These are phyloP conservation scores for Eilema sororculum DNA, from an alignment of 2,888 invertebrate genomes.

Conservation along the genomic window DNA sequence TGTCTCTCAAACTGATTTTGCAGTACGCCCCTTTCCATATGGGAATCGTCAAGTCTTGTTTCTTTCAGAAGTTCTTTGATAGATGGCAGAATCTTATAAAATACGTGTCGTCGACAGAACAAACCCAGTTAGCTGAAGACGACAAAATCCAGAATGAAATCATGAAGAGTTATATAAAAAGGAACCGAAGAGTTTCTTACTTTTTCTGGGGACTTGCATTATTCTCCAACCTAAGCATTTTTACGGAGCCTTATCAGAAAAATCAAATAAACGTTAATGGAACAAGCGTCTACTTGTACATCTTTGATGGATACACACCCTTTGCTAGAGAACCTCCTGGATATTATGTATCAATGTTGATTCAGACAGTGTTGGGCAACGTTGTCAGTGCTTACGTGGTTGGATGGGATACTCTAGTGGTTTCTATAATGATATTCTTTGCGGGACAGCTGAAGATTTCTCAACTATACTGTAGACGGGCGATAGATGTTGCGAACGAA, in stretches of 20 bases:
- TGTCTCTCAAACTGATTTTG: constrained; percentile 62
- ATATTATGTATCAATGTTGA: constrained; percentile 65
- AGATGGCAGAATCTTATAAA: constrained; percentile 64
- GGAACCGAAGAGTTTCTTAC: constrained; percentile 64
- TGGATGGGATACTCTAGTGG: constrained; percentile 70
- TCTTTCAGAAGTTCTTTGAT: constrained; percentile 63
- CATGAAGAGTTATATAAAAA: constrained; percentile 58
- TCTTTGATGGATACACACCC: constrained; percentile 71
- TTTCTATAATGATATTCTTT: constrained; percentile 73
- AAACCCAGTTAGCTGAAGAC: constrained; percentile 51
- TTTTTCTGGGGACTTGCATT: constrained; percentile 67
- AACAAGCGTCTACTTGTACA: constrained; percentile 61
- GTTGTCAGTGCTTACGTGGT: constrained; percentile 66
- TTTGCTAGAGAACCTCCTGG: constrained; percentile 65
- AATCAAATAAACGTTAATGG: constrained; percentile 62
- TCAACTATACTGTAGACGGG: constrained; percentile 54
- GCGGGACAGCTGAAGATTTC: constrained; percentile 70
- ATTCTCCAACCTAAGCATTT: constrained; percentile 66
- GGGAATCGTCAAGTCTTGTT: constrained; percentile 65
- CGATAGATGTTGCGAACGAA: constrained; percentile 44
- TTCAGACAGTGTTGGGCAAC: constrained; percentile 66
- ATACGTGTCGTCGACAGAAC: constrained; percentile 65
- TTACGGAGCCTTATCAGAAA: constrained; percentile 67
- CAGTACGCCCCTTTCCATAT: constrained; percentile 73
- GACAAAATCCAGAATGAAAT: constrained; percentile 47